Conservation (phyloP, 2,797 vertebrate species). For the Sorex maritimensis region DNA sequence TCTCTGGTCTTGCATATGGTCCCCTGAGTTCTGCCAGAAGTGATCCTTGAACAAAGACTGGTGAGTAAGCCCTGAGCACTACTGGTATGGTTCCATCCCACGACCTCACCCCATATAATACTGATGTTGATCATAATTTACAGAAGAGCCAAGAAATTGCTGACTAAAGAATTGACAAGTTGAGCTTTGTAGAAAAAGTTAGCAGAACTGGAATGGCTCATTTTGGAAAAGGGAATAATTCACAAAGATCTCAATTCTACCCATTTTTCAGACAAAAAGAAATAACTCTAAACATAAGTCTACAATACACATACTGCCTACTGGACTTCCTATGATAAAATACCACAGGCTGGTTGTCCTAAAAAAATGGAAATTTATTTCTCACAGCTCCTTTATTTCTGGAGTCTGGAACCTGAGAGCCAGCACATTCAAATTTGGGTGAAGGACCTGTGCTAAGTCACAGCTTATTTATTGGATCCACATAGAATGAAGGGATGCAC, state of each 20-base stretch:
- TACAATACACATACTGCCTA: background rate
- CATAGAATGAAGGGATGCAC: too few relatives aligned
- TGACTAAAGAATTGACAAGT: background rate
- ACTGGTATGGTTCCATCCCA: too few relatives aligned
- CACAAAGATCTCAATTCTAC: background rate
- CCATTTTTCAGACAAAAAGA: constrained; percentile 1
- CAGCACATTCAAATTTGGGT: background rate
- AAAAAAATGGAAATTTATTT: background rate
- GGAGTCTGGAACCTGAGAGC: background rate
- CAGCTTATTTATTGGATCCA: background rate
- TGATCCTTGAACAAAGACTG: too few relatives aligned
- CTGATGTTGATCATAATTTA: background rate
- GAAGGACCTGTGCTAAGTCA: background rate
- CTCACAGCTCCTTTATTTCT: background rate
- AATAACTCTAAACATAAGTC: constrained; percentile 9
- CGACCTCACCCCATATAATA: too few relatives aligned
- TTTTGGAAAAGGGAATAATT: constrained; percentile 35
- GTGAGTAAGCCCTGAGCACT: too few relatives aligned
- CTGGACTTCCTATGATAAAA: background rate
- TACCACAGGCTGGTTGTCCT: background rate
- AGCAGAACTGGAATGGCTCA: background rate
- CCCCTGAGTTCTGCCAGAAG: too few relatives aligned
- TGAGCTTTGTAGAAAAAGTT: constrained; percentile 2
- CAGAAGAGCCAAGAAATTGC: constrained; percentile 9
- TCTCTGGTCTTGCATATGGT: too few relatives aligned